Evolutionary conservation across 2,797 vertebrate species (phyloP).

Genomic region (Leptatherina wallacei): DNA sequence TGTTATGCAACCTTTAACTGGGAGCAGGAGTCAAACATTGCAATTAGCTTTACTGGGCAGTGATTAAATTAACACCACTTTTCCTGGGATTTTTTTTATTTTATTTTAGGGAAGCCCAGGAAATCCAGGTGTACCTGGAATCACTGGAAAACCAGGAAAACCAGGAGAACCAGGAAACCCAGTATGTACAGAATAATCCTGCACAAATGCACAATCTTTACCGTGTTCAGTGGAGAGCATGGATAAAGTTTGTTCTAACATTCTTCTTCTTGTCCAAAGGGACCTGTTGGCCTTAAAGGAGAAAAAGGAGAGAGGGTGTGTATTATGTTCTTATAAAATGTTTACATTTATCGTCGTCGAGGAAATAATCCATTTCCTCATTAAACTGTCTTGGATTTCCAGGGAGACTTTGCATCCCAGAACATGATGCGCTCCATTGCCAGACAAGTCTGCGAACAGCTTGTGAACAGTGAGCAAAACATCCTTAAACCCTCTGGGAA

Average conservation of each 20-base stretch:
- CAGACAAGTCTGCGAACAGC: constrained; percentile 99
- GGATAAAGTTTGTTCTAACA: constrained; percentile 7
- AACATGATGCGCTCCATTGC: constrained; percentile 98
- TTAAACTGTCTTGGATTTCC: constrained; percentile 58
- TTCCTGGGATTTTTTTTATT: constrained; percentile 13
- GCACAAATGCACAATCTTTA: not conserved
- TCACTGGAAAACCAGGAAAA: constrained; percentile 93
- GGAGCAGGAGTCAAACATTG: constrained; percentile 50
- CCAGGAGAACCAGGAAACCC: constrained; percentile 89
- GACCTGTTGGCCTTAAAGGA: constrained; percentile 91
- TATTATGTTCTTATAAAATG: constrained; percentile 3
- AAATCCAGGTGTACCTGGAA: constrained; percentile 92
- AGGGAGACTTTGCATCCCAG: constrained; percentile 97
- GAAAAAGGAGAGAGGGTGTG: constrained; percentile 97
- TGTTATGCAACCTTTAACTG: constrained; percentile 55
- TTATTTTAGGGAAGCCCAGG: constrained; percentile 90
- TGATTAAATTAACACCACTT: constrained; percentile 42
- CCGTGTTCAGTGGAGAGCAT: not conserved
- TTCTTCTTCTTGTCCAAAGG: constrained; percentile 80
- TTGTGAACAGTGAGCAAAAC: constrained; percentile 91
- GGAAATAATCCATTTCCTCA: constrained; percentile 7
- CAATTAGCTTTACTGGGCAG: constrained; percentile 50
- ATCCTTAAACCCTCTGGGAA: not conserved
- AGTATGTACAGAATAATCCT: constrained; percentile 80
- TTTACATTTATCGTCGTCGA: not conserved